Conservation (phyloP, 2,113 vertebrate genomes). For the Atlantisia rogersi region DNA sequence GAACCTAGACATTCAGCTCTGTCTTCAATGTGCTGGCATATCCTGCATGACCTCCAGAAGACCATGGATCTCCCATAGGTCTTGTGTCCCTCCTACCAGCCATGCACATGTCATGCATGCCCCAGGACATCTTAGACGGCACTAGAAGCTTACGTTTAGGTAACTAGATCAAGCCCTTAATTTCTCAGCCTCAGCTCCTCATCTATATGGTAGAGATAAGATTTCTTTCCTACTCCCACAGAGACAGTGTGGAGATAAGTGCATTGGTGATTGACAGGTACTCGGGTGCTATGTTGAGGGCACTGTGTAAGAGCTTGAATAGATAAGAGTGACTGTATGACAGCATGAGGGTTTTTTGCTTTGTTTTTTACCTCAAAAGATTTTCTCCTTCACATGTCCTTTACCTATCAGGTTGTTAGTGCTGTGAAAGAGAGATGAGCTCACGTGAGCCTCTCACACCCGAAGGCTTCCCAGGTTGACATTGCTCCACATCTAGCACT, state of each 20-base stretch:
- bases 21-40: background rate
- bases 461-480: background rate
- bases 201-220: slow-evolving; percentile 11
- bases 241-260: slow-evolving; percentile 15
- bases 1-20: background rate
- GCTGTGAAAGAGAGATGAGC: background rate
- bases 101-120: background rate
- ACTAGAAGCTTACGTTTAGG: background rate
- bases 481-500: background rate
- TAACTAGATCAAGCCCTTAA: background rate
- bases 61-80: background rate
- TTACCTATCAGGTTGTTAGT: background rate
- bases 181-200: slow-evolving; percentile 8
- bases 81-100: background rate
- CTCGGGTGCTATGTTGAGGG: background rate
- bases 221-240: background rate
- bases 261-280: slow-evolving; percentile 5
- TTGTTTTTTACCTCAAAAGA: slow-evolving; percentile 2
- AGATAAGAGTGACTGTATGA: slow-evolving; percentile 32
- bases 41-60: background rate
- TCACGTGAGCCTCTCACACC: background rate
- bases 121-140: background rate
- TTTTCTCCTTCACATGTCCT: slow-evolving; percentile 22
- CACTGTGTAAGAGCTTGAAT: background rate
- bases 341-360: background rate